Base-by-base conservation (phyloP, 1,140 invertebrate species). In the Episyrphus balteatus region DNA sequence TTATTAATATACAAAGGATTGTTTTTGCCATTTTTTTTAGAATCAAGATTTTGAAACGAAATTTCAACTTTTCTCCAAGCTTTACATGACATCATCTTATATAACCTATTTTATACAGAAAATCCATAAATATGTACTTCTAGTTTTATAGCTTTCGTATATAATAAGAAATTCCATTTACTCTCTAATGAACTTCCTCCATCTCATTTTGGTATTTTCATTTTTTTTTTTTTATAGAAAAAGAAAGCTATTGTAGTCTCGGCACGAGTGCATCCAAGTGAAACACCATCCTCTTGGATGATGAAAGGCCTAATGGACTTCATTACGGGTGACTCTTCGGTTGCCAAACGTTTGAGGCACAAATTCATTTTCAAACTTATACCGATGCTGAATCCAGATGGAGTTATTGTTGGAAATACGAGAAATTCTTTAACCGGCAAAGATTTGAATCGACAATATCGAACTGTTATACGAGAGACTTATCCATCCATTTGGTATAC, bases 231-330 rank as follows among this genome's bases (percentile, higher is more conserved):
- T 15, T 38, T 51, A 9, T 56, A 83, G 80, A 84, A 83, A 61
- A 88, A 87, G 61, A 80, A 81, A 66, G 85, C 84, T 1, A 79
- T 94, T 46, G 84, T 96, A 21, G 79, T 97, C 48, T 89, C 89
- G 19, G 86, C 86, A 1, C 75, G 92, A 51, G 92, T 96, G 14
- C 92, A 97, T 74, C 92, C 92, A n/a, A 92, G 92, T 8, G 92
- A 97, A 71, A 88, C 88, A 18, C 94, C 93, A 37, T 81, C 91
- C 0, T 94, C 89, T 5, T 96, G 89, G 89, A 91, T 93, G 75
- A 95, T 96, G 91, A 93, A 94, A 74, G 92, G 92, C 40, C 81
- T 88, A 45, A 83, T 95, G 70, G 89, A 95, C 64, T 94, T 88
- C 66, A 73, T 96, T 36, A 87, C 91, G 5, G 83, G 89, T 34